Base-by-base conservation (phyloP, 2,888 invertebrate genomes). In the Lottia scabra region DNA sequence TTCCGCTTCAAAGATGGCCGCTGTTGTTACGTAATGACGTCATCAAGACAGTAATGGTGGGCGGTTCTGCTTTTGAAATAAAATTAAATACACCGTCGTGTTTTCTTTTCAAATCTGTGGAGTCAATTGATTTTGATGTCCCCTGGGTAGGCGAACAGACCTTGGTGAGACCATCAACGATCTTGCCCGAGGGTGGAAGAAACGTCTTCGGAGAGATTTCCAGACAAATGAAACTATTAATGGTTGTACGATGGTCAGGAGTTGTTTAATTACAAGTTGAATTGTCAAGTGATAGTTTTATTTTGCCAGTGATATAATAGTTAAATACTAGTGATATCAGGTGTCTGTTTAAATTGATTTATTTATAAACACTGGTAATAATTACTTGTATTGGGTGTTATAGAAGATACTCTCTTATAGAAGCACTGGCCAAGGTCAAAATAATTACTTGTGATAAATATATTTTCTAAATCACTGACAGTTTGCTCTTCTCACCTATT, bases 1-100 rank as follows among this genome's bases (percentile, higher is more conserved):
- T 56, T 56, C 56, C 56, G 56, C 56, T 56, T 56, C 19, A 56
- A 56, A 56, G 56, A 56, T 56, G 56, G 56, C 23, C 19, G 19
- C 23, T 56, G 19, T 19, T 19, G 19, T 56, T 19, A 13, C 56
- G 56, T 56, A 56, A 56, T 56, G 56, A 23, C 38, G 56, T 56
- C 19, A 56, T 56, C 56, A 56, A 56, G 56, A 23, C 19, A 23
- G 19, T 19, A 56, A 56, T 56, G 23, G 56, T 12, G 13, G 56
- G 56, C 56, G 56, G 19, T 19, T 56, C 19, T n/a, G 56, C 19
- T 56, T 56, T 56, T 10, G 19, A 56, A 56, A 56, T 56, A 56
- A 56, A 56, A 56, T 56, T 56, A 56, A 56, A 56, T 19, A 19
- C 56, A 56, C 19, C 56, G 12, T 23, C 8, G 23, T 56, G 56